phyloP scores from a whole-genome alignment of 2,113 vertebrate genomes.

The Athene cunicularia region DNA sequence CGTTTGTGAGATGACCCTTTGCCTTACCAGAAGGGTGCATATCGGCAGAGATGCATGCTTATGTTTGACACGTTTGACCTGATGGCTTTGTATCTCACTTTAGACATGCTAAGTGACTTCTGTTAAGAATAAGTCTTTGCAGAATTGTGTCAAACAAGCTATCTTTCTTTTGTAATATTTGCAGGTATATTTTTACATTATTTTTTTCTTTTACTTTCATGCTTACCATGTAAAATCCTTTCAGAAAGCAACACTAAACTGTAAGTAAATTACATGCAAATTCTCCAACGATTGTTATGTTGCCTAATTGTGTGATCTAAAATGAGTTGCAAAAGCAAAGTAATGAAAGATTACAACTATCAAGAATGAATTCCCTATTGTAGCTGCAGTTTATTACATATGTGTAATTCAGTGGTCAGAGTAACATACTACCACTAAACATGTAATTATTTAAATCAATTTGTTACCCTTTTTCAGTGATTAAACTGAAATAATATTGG shows the following conservation, averaged over 20 bases:
- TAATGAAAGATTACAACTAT: neutral
- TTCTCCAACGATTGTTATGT: conserved; percentile 14
- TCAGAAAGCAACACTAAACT: conserved; percentile 73
- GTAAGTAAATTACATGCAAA: conserved; percentile 69
- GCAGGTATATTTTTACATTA: conserved; percentile 52
- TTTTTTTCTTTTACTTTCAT: conserved; percentile 73
- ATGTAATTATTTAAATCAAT: neutral
- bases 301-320: neutral
- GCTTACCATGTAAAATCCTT: conserved; percentile 74
- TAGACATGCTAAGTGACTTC: neutral
- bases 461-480: neutral
- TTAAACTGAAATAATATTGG: neutral
- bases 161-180: neutral
- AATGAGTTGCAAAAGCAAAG: neutral
- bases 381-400: neutral
- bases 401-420: neutral
- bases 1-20: neutral
- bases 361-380: neutral
- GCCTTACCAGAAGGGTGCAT: neutral
- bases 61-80: neutral
- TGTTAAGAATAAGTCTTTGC: neutral
- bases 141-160: neutral
- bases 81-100: neutral
- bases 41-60: neutral
- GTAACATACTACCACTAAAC: neutral